Evolutionary conservation across 2,797 vertebrate species (phyloP), one percentile per base, ranked within the genome.

Genomic region (Tenualosa ilisha): DNA sequence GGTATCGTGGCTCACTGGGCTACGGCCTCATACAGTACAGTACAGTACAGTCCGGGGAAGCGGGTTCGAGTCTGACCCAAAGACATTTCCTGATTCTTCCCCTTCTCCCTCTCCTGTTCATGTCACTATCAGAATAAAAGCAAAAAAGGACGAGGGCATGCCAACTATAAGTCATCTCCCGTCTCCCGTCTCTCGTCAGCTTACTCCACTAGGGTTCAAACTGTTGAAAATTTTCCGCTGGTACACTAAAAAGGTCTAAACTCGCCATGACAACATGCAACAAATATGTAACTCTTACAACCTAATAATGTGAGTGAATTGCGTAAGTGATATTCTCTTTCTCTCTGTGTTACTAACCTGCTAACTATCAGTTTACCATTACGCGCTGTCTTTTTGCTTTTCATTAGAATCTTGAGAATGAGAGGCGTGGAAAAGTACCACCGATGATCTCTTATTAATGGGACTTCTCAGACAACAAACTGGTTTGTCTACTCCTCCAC

Each of bases 401-500:
- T 40, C 6, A 37, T 46, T 0, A 11, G 65, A 15, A 51, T 51
- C 50, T 17, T 40, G 72, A 22, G 6, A 79, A 37, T 43, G 26
- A 72, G 65, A 75, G 72, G 46, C 72, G 5, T 43, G 68, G 68
- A 75, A 79, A 79, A 79, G 6, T 79, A 79, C 72, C 17, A 20
- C 37, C 31, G 3, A 13, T 46, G 13, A 17, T 72, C 65, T 5
- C 3, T 37, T 37, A 43, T 43, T 79, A 79, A 37, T 17, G 26
- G 12, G 2, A 9, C 26, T 22, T 31, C 31, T 22, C 12, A 40
- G 37, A 63, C 8, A 8, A 24, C 82, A 86, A 91, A 93, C 91
- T 82, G 87, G 89, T 92, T 94, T 91, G 40, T 86, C 88, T 85
- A 87, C 90, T 85, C 37, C 8, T 75, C 68, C 15, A 46, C 40